phyloP scores from a whole-genome alignment of 23 tunicate species.

The Trididemnum clinides region DNA sequence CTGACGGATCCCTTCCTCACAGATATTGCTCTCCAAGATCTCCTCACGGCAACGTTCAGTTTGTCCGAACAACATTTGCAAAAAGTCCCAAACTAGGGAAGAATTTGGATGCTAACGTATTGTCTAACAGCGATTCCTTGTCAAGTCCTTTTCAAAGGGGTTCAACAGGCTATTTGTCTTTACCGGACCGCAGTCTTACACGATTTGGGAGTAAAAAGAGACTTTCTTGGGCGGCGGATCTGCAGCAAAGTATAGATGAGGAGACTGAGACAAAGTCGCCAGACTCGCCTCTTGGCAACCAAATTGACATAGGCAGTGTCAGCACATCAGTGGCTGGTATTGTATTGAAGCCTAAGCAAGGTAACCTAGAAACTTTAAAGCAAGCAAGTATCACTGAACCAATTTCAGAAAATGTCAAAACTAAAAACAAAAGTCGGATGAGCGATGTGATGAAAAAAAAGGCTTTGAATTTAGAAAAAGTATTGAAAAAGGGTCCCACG shows the following conservation, averaged over 20 bases:
- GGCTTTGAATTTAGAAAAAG: slow-evolving; percentile 56
- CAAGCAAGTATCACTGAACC: background rate
- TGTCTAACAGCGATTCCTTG: background rate
- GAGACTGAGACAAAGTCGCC: background rate
- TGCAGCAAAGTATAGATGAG: slow-evolving; percentile 11
- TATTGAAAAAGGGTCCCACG: slow-evolving; percentile 42
- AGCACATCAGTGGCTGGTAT: background rate
- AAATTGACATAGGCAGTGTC: background rate
- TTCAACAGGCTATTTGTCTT: background rate
- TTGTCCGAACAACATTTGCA: background rate
- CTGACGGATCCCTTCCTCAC: background rate
- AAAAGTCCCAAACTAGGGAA: background rate
- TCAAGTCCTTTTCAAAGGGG: background rate
- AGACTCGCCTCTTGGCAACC: no score
- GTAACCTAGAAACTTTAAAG: background rate
- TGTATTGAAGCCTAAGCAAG: background rate
- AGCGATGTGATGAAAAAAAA: slow-evolving; percentile 72
- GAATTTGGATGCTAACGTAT: no score
- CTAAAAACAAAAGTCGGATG: slow-evolving; percentile 14
- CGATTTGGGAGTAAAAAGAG: background rate
- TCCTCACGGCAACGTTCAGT: background rate
- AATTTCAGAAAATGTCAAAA: background rate
- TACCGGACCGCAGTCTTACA: background rate
- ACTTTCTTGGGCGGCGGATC: slow-evolving; percentile 1
- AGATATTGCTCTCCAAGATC: background rate